Evolutionary conservation across 2,113 vertebrate genomes (phyloP).

Genomic region (Falco punctatus): DNA sequence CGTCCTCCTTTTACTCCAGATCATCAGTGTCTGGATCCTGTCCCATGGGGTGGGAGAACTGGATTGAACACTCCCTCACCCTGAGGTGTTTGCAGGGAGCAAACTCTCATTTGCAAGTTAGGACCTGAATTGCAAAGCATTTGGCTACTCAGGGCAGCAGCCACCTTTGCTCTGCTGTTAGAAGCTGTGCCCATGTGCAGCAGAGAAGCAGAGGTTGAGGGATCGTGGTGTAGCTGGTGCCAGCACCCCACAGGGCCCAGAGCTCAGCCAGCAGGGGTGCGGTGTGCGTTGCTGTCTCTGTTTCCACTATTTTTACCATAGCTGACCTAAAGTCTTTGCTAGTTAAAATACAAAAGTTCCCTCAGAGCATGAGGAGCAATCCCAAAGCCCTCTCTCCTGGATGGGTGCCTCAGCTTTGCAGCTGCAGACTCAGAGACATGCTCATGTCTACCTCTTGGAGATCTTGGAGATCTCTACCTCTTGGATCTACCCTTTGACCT

Average conservation of each 20-base stretch:
- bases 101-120: not conserved
- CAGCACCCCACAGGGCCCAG: not conserved
- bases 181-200: not conserved
- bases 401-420: not conserved
- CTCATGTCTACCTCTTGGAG: not conserved
- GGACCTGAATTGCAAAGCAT: not conserved
- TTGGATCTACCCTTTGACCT: not conserved
- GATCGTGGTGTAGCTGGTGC: accelerated
- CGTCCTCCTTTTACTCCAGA: accelerated
- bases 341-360: not conserved
- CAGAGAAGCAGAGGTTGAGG: not conserved
- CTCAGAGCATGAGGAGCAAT: not conserved
- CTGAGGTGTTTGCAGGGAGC: not conserved
- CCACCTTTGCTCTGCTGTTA: not conserved
- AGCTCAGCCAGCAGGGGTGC: not conserved
- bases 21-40: not conserved
- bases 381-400: not conserved
- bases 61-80: not conserved
- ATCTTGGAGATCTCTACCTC: not conserved
- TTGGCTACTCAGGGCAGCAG: not conserved
- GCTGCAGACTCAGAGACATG: not conserved
- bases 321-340: not conserved
- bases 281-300: not conserved
- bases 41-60: not conserved
- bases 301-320: not conserved